Evolutionary conservation across 2,797 vertebrate species (phyloP), one percentile per base, ranked within the genome.

Genomic region (Buceros bicornis): DNA sequence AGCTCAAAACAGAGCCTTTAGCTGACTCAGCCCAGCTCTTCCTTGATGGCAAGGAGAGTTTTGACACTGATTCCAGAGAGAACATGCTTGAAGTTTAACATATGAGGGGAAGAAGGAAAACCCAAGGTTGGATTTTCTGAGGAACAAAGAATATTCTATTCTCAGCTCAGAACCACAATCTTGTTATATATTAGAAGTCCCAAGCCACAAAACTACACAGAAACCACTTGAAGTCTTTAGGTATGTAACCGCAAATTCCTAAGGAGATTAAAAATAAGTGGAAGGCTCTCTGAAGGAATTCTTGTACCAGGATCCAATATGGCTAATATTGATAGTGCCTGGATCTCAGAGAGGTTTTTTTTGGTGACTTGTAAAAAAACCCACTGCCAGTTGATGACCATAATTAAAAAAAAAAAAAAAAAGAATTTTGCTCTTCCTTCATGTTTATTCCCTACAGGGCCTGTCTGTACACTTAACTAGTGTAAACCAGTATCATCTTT

Each of bases 41-140:
- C 15, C 76, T 51, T 71, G 29, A 33, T 78, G 83, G 57, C 71
- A 92, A 70, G 78, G 67, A 84, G 71, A 89, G 37, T 87, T 92
- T 87, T 69, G 64, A 89, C 78, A 51, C 42, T 65, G 37, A 72
- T 92, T 93, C 94, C 64, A 95, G 73, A 74, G 33, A 28, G 13
- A 8, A 61, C 20, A 20, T 0, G 5, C 42, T 67, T 71, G 45
- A 84, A 64, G 43, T 60, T 84, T 77, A 61, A 87, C 51, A 40
- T 35, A 60, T 2, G 11, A 62, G 29, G 13, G 35, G 18, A 29
- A 64, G 19, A 20, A 17, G 54, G 45, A 58, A 85, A 67, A 45
- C 19, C 25, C 40, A 73, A 48, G 29, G 43, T 33, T 77, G 14
- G 29, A 45, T 93, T 95, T 94, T 73, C 70, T 64, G 64, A 76